Base-by-base conservation (phyloP, 2,797 vertebrate species). In the Myripristis jacobus region DNA sequence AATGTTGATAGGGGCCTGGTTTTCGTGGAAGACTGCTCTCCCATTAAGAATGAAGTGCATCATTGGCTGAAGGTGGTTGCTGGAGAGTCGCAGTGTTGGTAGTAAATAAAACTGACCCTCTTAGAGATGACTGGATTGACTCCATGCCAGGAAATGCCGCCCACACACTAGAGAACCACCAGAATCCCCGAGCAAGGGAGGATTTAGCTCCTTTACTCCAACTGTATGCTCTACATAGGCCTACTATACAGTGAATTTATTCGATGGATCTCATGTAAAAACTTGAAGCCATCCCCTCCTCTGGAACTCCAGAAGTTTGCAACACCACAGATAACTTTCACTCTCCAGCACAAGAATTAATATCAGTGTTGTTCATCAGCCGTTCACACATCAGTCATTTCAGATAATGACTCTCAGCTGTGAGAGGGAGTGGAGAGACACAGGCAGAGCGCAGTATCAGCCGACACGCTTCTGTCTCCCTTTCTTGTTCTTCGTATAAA, bases 391-490 rank as follows among this genome's bases (percentile, higher is more conserved):
- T 87, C 87, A 85, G 55, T 89, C 87, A 84, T 84, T 85, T 80
- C 69, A 81, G 82, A 88, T 87, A 89, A 90, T 85, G 81, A 75
- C 73, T 89, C 79, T 84, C 80, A 84, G 75, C 82, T 73, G 80
- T 25, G 43, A 59, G 67, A 31, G 64, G 56, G 56, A 79, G 64
- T 72, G 12, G 63, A 76, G 77, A 18, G 44, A 70, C 65, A 1
- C 66, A 74, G 79, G 62, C 74, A 66, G 75, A 73, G 43, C 54
- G 54, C 71, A 69, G 73, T 71, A 84, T 84, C 78, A 81, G 77
- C 58, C 59, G 61, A 36, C 77, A 59, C 52, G 13, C 77, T 72
- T 3, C 43, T 55, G 3, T 75, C 72, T 79, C 68, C 58, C 66
- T 69, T 57, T 53, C 84, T 85, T 84, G 79, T 83, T 90, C 86